Evolutionary conservation across 1,140 invertebrate genomes (phyloP).

Genomic region (Tigriopus japonicus): DNA sequence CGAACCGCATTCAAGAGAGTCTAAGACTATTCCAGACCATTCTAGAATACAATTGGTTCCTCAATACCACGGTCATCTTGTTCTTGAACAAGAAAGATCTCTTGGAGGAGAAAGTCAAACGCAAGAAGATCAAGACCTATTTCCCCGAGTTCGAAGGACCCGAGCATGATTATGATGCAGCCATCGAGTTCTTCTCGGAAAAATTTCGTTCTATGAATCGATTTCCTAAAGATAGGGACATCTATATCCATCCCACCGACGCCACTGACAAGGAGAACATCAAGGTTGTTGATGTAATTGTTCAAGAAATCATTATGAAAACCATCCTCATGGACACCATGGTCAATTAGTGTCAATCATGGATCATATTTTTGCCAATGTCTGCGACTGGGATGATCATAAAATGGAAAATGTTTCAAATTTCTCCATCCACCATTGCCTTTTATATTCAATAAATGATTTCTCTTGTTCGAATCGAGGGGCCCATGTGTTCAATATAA

Average conservation of each 20-base stretch:
- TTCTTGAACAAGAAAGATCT: conserved; percentile 11
- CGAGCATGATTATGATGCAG: background rate
- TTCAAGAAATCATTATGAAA: background rate
- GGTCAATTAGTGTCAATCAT: too few species aligned
- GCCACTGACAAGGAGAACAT: background rate
- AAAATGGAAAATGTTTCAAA: too few species aligned
- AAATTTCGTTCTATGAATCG: background rate
- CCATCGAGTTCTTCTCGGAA: conserved; percentile 1
- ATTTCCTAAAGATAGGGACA: background rate
- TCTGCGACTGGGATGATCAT: too few species aligned
- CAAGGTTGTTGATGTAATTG: background rate
- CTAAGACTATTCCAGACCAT: conserved; percentile 1
- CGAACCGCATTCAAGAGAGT: conserved; percentile 31
- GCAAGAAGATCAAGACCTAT: background rate
- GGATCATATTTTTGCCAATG: too few species aligned
- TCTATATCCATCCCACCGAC: background rate
- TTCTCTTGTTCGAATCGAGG: too few species aligned
- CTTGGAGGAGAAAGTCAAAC: conserved; percentile 2
- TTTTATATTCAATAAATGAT: too few species aligned
- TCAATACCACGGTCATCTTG: background rate
- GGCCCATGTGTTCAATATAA: too few species aligned
- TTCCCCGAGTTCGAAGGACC: conserved; percentile 4
- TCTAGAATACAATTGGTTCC: conserved; percentile 1
- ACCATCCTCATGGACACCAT: background rate
- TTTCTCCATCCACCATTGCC: too few species aligned